Conservation (phyloP, 2,888 invertebrate species). For the Acleris emargana region DNA sequence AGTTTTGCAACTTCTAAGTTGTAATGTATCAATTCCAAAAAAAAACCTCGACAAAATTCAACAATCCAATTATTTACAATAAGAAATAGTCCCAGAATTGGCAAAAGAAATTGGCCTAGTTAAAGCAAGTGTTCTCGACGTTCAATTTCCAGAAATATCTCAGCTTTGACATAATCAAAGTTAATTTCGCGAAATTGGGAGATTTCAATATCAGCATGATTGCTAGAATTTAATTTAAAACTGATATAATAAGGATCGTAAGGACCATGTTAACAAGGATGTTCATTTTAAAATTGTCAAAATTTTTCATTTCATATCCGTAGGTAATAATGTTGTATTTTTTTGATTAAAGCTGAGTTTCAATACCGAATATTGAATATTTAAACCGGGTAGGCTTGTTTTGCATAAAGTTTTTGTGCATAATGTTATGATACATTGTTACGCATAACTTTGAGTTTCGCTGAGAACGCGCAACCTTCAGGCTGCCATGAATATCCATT, state of each 20-base stretch:
- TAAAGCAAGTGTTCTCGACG: constrained; percentile 26
- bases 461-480: too few species aligned
- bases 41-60: constrained; percentile 17
- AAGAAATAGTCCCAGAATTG: constrained; percentile 13
- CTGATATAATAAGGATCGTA: background rate
- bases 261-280: too few species aligned
- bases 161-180: constrained; percentile 5
- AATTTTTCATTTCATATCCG: too few species aligned
- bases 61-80: constrained; percentile 24
- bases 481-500: too few species aligned
- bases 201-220: background rate
- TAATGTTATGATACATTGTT: constrained; percentile 1
- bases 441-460: background rate
- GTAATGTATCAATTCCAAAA: background rate
- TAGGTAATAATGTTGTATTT: too few species aligned
- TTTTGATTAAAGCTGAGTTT: too few species aligned
- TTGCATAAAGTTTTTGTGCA: background rate
- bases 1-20: too few species aligned
- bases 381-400: too few species aligned
- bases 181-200: constrained; percentile 6
- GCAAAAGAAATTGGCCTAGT: constrained; percentile 25
- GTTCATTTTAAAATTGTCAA: too few species aligned
- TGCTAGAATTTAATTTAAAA: background rate
- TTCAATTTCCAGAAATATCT: constrained; percentile 17
- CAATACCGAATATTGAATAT: too few species aligned